A percentile compares a stretch with the other conserved stretches of the same genome.
These are phyloP conservation scores for Micromys minutus DNA, from an alignment of 2,113 vertebrate genomes.

Conservation along the genomic window DNA sequence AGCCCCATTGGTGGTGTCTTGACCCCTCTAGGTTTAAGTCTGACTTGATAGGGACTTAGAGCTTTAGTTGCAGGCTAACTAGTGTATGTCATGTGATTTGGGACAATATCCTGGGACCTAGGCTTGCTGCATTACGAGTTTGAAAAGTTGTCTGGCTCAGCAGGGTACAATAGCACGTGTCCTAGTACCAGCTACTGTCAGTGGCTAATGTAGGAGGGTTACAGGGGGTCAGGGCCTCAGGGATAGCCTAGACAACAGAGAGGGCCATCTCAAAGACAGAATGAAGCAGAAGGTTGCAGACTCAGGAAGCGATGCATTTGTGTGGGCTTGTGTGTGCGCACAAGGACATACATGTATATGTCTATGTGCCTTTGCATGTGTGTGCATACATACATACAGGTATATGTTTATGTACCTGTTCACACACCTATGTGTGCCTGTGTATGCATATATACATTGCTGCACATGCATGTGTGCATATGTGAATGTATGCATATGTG, in stretches of 20 bases:
- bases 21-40: background rate
- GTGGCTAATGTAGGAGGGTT: background rate
- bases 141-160: background rate
- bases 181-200: background rate
- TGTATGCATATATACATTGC: too few species aligned
- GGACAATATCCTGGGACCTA: background rate
- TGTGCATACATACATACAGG: background rate
- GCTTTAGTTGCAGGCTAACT: background rate
- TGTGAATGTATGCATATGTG: accelerated
- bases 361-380: background rate
- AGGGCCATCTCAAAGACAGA: background rate
- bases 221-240: too few species aligned
- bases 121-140: background rate
- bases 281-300: background rate
- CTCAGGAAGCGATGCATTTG: accelerated
- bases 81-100: accelerated
- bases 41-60: background rate
- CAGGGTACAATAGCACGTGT: accelerated
- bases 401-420: accelerated
- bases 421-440: background rate
- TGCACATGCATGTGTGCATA: too few species aligned
- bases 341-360: accelerated
- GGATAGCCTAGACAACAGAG: background rate
- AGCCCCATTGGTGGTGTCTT: background rate
- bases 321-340: background rate